Conservation (phyloP, 1,140 invertebrate genomes). For the Battus philenor region DNA sequence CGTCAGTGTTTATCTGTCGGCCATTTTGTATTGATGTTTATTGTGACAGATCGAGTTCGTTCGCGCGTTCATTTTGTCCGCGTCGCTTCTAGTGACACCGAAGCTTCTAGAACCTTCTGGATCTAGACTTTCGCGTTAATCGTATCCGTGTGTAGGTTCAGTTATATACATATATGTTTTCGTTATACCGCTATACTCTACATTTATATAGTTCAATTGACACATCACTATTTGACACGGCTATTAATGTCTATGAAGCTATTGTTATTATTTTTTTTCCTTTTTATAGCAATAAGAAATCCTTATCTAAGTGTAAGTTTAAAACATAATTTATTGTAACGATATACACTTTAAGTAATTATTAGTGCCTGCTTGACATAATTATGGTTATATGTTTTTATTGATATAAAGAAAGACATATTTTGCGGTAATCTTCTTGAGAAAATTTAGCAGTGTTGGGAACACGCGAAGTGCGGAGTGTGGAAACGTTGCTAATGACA, state of each 20-base stretch:
- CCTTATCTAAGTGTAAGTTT: slow-evolving; percentile 56
- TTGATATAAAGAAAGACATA: slow-evolving; percentile 66
- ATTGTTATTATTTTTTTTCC: slow-evolving; percentile 53
- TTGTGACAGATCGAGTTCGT: no score
- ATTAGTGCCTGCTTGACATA: slow-evolving; percentile 71
- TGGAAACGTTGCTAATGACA: slow-evolving; percentile 35
- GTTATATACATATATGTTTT: slow-evolving; percentile 13
- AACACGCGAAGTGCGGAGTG: slow-evolving; percentile 52
- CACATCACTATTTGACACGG: slow-evolving; percentile 48
- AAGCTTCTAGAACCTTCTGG: slow-evolving; percentile 20
- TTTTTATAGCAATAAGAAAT: slow-evolving; percentile 60
- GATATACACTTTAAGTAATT: slow-evolving; percentile 66
- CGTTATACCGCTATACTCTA: slow-evolving; percentile 15
- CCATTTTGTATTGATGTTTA: no score
- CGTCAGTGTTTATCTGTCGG: no score
- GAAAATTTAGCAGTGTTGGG: slow-evolving; percentile 49
- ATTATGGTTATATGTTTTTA: slow-evolving; percentile 48
- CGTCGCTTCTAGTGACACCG: no score
- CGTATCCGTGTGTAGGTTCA: slow-evolving; percentile 24
- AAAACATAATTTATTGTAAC: slow-evolving; percentile 73
- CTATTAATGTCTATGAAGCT: slow-evolving; percentile 28
- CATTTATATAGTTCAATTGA: slow-evolving; percentile 45
- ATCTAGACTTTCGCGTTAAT: slow-evolving; percentile 35
- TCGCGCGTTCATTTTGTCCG: no score
- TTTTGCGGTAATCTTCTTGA: slow-evolving; percentile 58